phyloP scores from a whole-genome alignment of 2,797 vertebrate genomes.

The Lepus oiostolus region DNA sequence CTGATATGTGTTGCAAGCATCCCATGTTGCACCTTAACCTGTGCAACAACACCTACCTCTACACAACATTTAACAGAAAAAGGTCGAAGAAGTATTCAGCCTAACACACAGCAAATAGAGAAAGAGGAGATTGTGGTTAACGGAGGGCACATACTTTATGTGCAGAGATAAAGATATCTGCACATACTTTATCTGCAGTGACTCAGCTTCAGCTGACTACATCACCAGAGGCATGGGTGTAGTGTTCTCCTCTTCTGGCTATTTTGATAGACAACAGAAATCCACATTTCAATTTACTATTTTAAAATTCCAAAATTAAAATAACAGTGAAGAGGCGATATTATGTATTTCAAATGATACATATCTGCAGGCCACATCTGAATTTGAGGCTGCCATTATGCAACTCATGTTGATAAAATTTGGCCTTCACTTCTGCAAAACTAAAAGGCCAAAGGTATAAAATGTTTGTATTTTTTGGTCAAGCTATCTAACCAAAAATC shows the following conservation, averaged over 20 bases:
- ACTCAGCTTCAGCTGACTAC: neutral
- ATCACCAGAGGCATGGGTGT: neutral
- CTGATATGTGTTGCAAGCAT: too few relatives aligned
- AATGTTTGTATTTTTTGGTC: neutral
- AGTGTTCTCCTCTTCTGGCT: neutral
- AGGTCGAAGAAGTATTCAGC: neutral
- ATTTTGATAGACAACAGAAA: neutral
- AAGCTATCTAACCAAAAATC: neutral
- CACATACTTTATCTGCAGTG: too few relatives aligned
- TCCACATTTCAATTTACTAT: neutral
- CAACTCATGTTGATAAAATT: conserved; percentile 14
- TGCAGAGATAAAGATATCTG: neutral
- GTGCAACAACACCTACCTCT: too few relatives aligned
- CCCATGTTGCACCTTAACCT: too few relatives aligned
- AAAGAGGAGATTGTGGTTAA: neutral
- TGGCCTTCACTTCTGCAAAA: conserved; percentile 50
- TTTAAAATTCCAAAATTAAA: conserved; percentile 8
- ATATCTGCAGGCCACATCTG: neutral
- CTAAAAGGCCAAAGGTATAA: neutral
- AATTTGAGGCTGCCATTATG: neutral
- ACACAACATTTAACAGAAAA: neutral
- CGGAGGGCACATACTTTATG: too few relatives aligned
- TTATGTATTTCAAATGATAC: conserved; percentile 6
- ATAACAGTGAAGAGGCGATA: neutral
- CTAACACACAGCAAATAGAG: neutral